Conservation (phyloP, 2,888 invertebrate genomes). For the Chymomyza amoena region DNA sequence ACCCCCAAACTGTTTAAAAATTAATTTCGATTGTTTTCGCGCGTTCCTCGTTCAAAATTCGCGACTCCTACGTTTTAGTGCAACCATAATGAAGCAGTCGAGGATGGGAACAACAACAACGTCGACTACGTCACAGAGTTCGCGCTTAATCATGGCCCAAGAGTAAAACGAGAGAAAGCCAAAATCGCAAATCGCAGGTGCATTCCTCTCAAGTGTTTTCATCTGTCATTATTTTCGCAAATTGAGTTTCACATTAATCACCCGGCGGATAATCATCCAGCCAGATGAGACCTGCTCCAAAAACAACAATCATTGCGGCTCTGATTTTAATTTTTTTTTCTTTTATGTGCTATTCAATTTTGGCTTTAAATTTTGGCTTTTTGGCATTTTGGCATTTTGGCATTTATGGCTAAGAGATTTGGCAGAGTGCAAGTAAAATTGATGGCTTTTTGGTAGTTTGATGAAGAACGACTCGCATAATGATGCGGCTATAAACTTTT, state of each 20-base stretch:
- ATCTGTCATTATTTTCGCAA: constrained; percentile 17
- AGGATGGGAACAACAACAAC: not conserved
- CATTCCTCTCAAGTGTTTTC: constrained; percentile 19
- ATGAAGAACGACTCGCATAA: not conserved
- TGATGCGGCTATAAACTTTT: too few relatives aligned
- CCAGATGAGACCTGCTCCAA: not conserved
- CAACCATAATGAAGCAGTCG: constrained; percentile 18
- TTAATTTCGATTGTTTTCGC: constrained; percentile 42
- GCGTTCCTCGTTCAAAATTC: constrained; percentile 26
- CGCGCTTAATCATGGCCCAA: not conserved
- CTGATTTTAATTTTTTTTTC: constrained; percentile 18
- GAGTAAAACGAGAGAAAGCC: not conserved
- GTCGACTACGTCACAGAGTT: constrained; percentile 2
- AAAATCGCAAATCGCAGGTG: constrained; percentile 34
- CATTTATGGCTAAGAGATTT: constrained; percentile 9
- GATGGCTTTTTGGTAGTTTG: not conserved
- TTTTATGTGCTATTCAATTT: constrained; percentile 56
- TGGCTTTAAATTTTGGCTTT: constrained; percentile 25
- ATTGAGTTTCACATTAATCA: constrained; percentile 22
- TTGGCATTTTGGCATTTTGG: constrained; percentile 22
- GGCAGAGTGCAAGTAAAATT: not conserved
- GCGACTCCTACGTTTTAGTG: not conserved
- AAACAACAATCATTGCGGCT: not conserved
- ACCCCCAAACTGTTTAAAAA: constrained; percentile 51
- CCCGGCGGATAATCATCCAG: constrained; percentile 1